Evolutionary conservation across 2,113 vertebrate genomes (phyloP).

Genomic region (Platanista minor): DNA sequence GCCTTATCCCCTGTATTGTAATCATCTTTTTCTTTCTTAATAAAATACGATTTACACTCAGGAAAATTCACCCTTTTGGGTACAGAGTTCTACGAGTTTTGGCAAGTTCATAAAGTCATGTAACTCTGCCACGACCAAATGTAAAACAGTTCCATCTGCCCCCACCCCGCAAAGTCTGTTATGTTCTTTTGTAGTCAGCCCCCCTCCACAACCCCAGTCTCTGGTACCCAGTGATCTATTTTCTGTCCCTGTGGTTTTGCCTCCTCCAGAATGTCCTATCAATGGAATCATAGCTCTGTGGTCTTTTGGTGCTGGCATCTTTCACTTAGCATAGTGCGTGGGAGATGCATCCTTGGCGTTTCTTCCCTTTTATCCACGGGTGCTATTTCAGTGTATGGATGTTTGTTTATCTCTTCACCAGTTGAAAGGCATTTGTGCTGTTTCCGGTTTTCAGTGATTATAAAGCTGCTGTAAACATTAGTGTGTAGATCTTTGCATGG

Average conservation of each 20-base stretch:
- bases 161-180: background rate
- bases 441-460: background rate
- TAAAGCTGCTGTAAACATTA: rapidly evolving
- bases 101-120: background rate
- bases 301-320: background rate
- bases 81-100: background rate
- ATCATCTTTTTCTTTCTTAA: background rate
- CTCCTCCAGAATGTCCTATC: rapidly evolving
- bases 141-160: background rate
- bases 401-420: background rate
- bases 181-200: background rate
- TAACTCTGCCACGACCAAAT: background rate
- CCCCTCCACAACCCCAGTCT: background rate
- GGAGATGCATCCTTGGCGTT: background rate
- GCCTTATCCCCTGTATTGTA: background rate
- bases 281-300: rapidly evolving
- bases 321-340: rapidly evolving
- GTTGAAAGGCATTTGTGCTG: background rate
- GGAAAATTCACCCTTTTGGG: background rate
- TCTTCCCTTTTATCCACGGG: rapidly evolving
- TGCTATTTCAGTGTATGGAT: rapidly evolving
- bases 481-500: background rate
- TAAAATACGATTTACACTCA: background rate
- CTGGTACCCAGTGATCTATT: background rate
- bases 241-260: background rate